Base-by-base conservation (phyloP, 2,113 vertebrate species). In the Nothobranchius kuhntae region DNA sequence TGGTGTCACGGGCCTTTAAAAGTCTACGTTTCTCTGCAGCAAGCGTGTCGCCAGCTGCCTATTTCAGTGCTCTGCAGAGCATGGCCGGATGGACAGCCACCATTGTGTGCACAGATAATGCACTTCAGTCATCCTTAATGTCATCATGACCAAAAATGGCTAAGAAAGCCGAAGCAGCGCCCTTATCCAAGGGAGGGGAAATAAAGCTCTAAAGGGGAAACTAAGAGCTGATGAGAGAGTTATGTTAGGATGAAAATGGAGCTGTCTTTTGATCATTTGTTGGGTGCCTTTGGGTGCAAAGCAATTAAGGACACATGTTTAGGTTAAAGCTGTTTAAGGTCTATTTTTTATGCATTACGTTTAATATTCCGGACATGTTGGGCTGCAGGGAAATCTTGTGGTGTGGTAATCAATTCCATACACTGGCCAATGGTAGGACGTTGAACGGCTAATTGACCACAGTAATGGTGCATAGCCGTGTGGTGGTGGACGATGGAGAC, bases 61-160 rank as follows among this genome's bases (percentile, higher is more conserved):
- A 73, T 83, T 82, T 76, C 75, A 65, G 64, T 61, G 50, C 71
- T 77, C 73, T 81, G 81, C 78, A 72, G 62, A 75, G 72, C 72
- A 66, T 60, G 73, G 69, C 81, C 83, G 83, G 84, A 88, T 88
- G 72, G 87, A 90, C 89, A 83, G 89, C 74, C 67, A 81, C 82
- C 83, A 89, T 91, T 91, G 87, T 91, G 86, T 78, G 75, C 61
- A 61, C 73, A 81, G 80, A 91, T 91, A 92, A 90, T 89, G 84
- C 86, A 78, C 81, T 84, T 92, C 91, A 91, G 86, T 90, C 89
- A 91, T 90, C 78, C 85, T 90, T 90, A 90, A 91, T 91, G 87
- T 87, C 89, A 86, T 61, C 74, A 65, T 59, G 73, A 83, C 79
- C 72, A 78, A 80, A 86, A 74, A 74, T 73, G 55, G 69, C 81